A percentile compares a stretch with the other conserved stretches of the same genome.
Evolutionary conservation across 2,888 invertebrate genomes (phyloP).

Genomic region (Campoplex capitator): DNA sequence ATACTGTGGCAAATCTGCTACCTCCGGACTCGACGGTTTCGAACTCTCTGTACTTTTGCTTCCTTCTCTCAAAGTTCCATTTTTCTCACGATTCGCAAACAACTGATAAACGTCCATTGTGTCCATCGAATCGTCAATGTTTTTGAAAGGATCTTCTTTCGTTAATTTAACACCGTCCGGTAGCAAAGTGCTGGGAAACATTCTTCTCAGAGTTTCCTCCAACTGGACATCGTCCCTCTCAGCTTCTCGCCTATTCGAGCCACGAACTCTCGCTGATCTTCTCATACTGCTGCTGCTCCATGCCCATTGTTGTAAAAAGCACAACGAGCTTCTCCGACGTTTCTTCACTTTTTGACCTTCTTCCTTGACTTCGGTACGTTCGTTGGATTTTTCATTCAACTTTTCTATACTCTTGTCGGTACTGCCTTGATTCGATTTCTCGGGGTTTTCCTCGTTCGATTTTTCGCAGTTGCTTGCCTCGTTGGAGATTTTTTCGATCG

Average conservation of each 20-base stretch:
- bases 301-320: constrained; percentile 91
- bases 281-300: constrained; percentile 88
- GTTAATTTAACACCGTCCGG: constrained; percentile 83
- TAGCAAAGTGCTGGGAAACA: constrained; percentile 88
- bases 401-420: constrained; percentile 35
- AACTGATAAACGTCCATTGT: constrained; percentile 88
- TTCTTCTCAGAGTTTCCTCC: constrained; percentile 89
- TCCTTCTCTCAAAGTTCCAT: constrained; percentile 73
- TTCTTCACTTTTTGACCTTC: constrained; percentile 86
- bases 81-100: constrained; percentile 85
- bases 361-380: constrained; percentile 84
- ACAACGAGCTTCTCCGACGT: constrained; percentile 90
- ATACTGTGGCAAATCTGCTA: constrained; percentile 83
- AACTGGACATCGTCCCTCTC: constrained; percentile 87
- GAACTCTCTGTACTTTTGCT: constrained; percentile 80
- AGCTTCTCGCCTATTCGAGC: constrained; percentile 86
- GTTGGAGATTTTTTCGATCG: constrained; percentile 42
- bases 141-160: constrained; percentile 83
- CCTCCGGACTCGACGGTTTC: constrained; percentile 79
- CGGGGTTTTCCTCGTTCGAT: constrained; percentile 81
- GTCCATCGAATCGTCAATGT: constrained; percentile 87
- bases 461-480: constrained; percentile 83
- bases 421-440: constrained; percentile 72
- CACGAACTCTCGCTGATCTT: constrained; percentile 84
- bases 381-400: constrained; percentile 79